Conservation (phyloP, 2,797 vertebrate species). For the Helicolenus hilgendorfi region DNA sequence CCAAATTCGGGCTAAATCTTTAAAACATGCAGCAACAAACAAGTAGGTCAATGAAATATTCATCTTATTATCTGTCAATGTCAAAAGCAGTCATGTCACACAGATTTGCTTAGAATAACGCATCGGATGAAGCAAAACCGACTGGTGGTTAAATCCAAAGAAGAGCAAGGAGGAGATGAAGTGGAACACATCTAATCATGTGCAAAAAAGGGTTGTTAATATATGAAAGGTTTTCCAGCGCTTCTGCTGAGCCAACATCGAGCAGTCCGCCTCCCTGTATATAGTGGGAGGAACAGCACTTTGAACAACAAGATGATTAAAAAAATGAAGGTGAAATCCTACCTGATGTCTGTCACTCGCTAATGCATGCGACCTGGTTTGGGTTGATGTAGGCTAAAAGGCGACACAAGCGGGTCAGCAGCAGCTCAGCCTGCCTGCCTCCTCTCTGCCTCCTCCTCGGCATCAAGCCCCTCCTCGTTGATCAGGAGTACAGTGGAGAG, state of each 20-base stretch:
- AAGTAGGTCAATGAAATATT: conserved; percentile 66
- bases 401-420: conserved; percentile 78
- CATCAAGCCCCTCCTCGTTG: conserved; percentile 90
- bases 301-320: background rate
- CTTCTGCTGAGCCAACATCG: conserved; percentile 69
- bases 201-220: conserved; percentile 46
- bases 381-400: conserved; percentile 71
- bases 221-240: conserved; percentile 72
- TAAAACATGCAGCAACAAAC: conserved; percentile 37
- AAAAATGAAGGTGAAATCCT: conserved; percentile 70
- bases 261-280: conserved; percentile 55
- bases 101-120: conserved; percentile 25
- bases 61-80: conserved; percentile 69
- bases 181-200: conserved; percentile 42
- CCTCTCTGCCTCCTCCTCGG: conserved; percentile 73
- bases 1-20: conserved; percentile 3
- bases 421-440: conserved; percentile 54
- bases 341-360: conserved; percentile 87
- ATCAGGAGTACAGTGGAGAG: conserved; percentile 78
- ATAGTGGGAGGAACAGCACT: conserved; percentile 38
- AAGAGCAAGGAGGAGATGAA: background rate
- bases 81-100: conserved; percentile 62
- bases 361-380: conserved; percentile 84
- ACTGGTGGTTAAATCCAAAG: conserved; percentile 29
- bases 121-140: conserved; percentile 16